Percentiles rank a stretch among this genome's conserved stretches.
These are phyloP conservation scores for Coturnix japonica DNA, from an alignment of 2,113 vertebrate genomes.

Conservation along the genomic window DNA sequence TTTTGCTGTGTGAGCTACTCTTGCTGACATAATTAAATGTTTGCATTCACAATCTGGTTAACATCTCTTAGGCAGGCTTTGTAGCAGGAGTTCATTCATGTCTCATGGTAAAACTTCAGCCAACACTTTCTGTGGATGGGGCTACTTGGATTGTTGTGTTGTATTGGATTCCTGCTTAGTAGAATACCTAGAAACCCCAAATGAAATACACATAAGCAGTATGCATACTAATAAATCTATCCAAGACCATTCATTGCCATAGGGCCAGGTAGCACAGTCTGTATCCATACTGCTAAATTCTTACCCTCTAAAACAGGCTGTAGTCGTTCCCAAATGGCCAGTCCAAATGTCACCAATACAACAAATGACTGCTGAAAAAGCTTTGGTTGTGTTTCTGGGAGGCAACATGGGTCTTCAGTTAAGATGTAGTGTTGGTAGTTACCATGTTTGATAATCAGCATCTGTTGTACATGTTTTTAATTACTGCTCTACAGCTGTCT, in stretches of 20 bases:
- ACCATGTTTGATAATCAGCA: not conserved
- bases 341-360: not conserved
- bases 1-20: not conserved
- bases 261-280: not conserved
- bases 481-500: not conserved
- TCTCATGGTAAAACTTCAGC: not conserved
- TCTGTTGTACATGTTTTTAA: not conserved
- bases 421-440: not conserved
- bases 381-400: not conserved
- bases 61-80: not conserved
- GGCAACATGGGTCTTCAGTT: rapidly evolving
- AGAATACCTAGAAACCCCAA: not conserved
- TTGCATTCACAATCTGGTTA: not conserved
- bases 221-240: not conserved
- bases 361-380: not conserved
- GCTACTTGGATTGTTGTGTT: not conserved
- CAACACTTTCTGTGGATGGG: not conserved
- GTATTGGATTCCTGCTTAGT: not conserved
- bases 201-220: not conserved
- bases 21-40: not conserved
- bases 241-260: not conserved
- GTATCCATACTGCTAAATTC: not conserved
- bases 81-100: not conserved
- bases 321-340: rapidly evolving
- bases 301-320: not conserved